Base-by-base conservation (phyloP, 2,888 invertebrate species). In the Luperina testacea region DNA sequence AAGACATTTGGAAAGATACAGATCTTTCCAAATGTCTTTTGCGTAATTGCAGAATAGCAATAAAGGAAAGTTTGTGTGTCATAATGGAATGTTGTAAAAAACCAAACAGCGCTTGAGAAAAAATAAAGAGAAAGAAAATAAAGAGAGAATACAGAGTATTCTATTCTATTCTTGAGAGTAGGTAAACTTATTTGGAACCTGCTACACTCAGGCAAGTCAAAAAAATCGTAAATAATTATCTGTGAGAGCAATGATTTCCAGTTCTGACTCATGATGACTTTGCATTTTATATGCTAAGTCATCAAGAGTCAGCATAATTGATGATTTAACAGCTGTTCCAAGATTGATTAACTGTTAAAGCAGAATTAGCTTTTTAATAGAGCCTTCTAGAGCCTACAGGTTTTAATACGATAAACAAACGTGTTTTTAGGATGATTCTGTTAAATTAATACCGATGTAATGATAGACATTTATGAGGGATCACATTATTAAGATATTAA, bases 271-370 rank as follows among this genome's bases (percentile, higher is more conserved):
- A 45, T 45, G 11, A 45, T 45, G 9, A 45, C 11, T 11, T 45
- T 11, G 45, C 45, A 45, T 9, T 45, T 45, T 45, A 11, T 45
- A 15, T 48, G 17, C 38, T 17, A n/a, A 7, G 48, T 71, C 71
- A 80, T 38, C 63, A 4, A 48, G 53, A 53, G 8, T 8, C 1
- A 3, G 53, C 20, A 79, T 5, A 15, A 38, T 24, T n/a, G 27
- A 45, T 57, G 24, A 27, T 57, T 11, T n/a, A 63, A 20, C 68
- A 51, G 32, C 42, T 77, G 79, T 78, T 48, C 4, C 17, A 13
- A 15, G 24, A 67, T 78, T 59, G 67, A 6, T 67, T 59, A 59
- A 59, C 32, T 45, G 8, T 20, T 13, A 7, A 32, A 45, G 32
- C 17, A 8, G n/a, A 75, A 75, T 59, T 71, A 20, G 48, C n/a